Evolutionary conservation across 2,113 vertebrate genomes (phyloP).

Genomic region (Platichthys stellatus): DNA sequence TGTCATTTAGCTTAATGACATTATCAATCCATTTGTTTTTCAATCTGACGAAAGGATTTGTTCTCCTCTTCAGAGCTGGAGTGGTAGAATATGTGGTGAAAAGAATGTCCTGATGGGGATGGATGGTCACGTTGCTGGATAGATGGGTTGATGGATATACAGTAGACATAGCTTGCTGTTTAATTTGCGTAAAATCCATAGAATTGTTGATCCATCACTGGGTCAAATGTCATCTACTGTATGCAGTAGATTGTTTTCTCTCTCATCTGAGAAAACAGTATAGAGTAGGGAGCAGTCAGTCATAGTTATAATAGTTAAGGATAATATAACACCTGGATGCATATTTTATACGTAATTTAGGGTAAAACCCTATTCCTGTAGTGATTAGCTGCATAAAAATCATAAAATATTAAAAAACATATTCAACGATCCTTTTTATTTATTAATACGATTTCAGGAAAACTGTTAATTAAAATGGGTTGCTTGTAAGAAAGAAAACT

Average conservation of each 20-base stretch:
- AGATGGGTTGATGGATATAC: constrained; percentile 3
- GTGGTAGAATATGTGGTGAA: constrained; percentile 13
- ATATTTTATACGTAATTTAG: not conserved
- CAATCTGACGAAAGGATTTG: constrained; percentile 30
- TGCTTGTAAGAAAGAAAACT: not conserved
- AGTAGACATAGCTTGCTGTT: constrained; percentile 5
- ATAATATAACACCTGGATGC: not conserved
- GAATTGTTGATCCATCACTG: not conserved
- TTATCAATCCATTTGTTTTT: constrained; percentile 41
- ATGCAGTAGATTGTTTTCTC: not conserved
- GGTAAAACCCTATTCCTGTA: not conserved
- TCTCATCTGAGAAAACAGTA: no score
- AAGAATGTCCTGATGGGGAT: constrained; percentile 1
- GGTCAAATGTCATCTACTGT: not conserved
- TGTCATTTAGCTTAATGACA: constrained; percentile 29
- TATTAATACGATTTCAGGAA: not conserved
- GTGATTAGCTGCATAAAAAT: not conserved
- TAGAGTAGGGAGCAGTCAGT: not conserved
- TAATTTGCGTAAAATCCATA: constrained; percentile 15
- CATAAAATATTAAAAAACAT: not conserved
- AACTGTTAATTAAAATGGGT: not conserved
- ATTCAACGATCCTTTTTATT: no score
- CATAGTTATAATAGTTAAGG: not conserved
- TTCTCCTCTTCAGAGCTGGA: not conserved
- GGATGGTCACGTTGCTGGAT: not conserved